Evolutionary conservation across 2,113 vertebrate genomes (phyloP).

Genomic region (Ageneiosus marmoratus): DNA sequence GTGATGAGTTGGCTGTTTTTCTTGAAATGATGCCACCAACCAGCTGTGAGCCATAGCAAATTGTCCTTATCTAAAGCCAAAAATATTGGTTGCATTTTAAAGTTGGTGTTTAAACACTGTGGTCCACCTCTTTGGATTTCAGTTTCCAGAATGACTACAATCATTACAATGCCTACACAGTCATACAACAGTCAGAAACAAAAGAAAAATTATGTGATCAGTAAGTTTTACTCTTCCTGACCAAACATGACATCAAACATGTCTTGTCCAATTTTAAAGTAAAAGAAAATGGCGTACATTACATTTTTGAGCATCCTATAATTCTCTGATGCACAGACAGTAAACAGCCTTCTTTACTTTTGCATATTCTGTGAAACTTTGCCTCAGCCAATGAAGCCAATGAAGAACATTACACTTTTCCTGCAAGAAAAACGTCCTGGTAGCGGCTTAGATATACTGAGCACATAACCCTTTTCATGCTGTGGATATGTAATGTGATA

Average conservation of each 20-base stretch:
- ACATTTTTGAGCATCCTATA: background rate
- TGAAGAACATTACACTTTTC: background rate
- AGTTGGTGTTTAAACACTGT: background rate
- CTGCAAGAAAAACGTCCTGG: background rate
- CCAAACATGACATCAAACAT: background rate
- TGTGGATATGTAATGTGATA: too few species aligned
- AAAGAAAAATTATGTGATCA: background rate
- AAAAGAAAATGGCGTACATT: background rate
- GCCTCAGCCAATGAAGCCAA: background rate
- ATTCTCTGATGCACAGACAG: too few species aligned
- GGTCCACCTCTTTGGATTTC: background rate
- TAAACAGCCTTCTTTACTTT: background rate
- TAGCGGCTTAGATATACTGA: background rate
- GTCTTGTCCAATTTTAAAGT: too few species aligned
- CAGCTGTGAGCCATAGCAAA: slow-evolving; percentile 87
- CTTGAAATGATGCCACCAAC: slow-evolving; percentile 78
- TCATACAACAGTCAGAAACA: background rate
- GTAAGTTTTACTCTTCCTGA: background rate
- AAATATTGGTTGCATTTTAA: background rate
- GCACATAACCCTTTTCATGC: background rate
- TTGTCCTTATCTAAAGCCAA: slow-evolving; percentile 75
- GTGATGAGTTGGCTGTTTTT: slow-evolving; percentile 50
- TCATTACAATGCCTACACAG: background rate
- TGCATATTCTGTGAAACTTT: background rate
- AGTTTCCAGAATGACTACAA: background rate